Base-by-base conservation (phyloP, 2,797 vertebrate genomes). In the Platalea minor region DNA sequence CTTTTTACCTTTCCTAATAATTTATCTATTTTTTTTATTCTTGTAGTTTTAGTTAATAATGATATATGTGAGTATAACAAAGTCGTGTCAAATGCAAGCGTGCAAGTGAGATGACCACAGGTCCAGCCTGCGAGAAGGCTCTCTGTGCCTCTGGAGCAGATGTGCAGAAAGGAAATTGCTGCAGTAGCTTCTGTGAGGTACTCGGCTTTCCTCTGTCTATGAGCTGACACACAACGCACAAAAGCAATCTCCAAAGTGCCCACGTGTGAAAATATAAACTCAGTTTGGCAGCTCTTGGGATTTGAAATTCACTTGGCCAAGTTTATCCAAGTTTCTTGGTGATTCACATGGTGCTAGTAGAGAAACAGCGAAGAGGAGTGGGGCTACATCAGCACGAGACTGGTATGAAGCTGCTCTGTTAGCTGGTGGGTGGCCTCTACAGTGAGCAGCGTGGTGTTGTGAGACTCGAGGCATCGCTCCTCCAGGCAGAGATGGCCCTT, bases 371-470 rank as follows among this genome's bases (percentile, higher is more conserved):
- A 31, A 57, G 31, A 51, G 43, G 39, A 86, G n/a, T 6, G 19
- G 51, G 56, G 50, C 50, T 76, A 3, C 2, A 2, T 61, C 12
- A 28, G 21, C 17, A 74, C 1, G 11, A 61, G 45, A 31, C 39
- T 29, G 80, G 26, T 43, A 33, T 0, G 4, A 68, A 72, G 53
- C 4, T 3, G 33, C 26, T 39, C 26, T 75, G 33, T 43, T 60
- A 73, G 45, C 53, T 45, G 61, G 24, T 13, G 11, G 57, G 46
- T 31, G 24, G 33, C 17, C 18, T 82, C 72, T 9, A 4, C 31
- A 20, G 57, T 1, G 35, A 83, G 63, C 63, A 79, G n/a, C 37
- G 4, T 0, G 3, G 43, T 41, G 23, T 11, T 2, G 0, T 26
- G n/a, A 57, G 29, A 19, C 61, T 77, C 0, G 0, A 41, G 33